Evolutionary conservation across 2,888 invertebrate species (phyloP).

Genomic region (Emmelina monodactyla): DNA sequence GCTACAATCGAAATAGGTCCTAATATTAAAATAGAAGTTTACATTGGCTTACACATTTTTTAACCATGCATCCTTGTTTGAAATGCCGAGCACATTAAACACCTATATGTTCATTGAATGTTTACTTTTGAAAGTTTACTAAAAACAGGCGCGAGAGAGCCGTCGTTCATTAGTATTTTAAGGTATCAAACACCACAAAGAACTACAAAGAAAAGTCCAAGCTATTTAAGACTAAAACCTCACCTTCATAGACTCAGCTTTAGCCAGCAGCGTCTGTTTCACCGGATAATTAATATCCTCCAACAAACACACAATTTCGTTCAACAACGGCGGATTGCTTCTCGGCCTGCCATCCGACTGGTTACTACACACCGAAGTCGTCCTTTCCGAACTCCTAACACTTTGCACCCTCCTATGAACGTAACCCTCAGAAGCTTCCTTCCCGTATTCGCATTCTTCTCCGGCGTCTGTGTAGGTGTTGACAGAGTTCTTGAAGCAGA

Average conservation of each 20-base stretch:
- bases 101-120: no score
- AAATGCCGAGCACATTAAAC: no score
- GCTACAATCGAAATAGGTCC: no score
- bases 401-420: slow-evolving; percentile 33
- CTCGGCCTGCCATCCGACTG: slow-evolving; percentile 58
- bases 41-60: no score
- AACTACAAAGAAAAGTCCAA: no score
- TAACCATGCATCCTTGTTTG: no score
- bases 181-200: no score
- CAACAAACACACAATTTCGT: slow-evolving; percentile 74
- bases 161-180: no score
- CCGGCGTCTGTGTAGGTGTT: slow-evolving; percentile 36
- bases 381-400: slow-evolving; percentile 27
- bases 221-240: no score
- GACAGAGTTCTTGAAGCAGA: slow-evolving; percentile 46
- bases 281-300: slow-evolving; percentile 68
- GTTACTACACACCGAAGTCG: slow-evolving; percentile 35
- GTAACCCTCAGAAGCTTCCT: slow-evolving; percentile 40
- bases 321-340: slow-evolving; percentile 72
- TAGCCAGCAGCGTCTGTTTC: slow-evolving; percentile 51
- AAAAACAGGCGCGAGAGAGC: no score
- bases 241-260: slow-evolving; percentile 55
- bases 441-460: slow-evolving; percentile 48
- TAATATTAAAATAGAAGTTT: no score
- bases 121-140: no score